Evolutionary conservation across 2,113 vertebrate genomes (phyloP).

Genomic region (Andinoacara biseriatus): DNA sequence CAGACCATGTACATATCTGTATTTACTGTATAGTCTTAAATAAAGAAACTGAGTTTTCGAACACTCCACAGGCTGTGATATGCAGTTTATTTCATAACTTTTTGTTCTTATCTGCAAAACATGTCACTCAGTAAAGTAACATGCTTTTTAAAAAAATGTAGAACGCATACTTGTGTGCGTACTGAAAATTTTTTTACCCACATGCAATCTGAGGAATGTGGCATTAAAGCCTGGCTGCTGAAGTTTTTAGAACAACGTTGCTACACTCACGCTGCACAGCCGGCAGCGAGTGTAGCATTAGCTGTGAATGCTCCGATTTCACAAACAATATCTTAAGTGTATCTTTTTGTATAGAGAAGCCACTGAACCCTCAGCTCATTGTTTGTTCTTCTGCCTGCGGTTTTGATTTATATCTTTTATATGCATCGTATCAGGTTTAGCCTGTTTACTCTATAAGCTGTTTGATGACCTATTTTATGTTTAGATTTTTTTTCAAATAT

Average conservation of each 20-base stretch:
- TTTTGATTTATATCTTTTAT: too few relatives aligned
- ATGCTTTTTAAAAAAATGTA: constrained; percentile 15
- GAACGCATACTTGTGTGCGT: constrained; percentile 31
- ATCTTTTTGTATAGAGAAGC: neutral
- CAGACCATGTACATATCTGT: constrained; percentile 72
- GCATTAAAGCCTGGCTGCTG: neutral
- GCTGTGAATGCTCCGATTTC: neutral
- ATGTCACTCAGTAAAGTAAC: neutral
- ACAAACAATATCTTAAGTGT: neutral
- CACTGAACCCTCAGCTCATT: neutral
- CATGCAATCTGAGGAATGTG: constrained; percentile 28
- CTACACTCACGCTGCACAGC: neutral
- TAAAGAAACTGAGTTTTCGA: constrained; percentile 40
- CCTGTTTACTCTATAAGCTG: too few relatives aligned
- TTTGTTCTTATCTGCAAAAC: neutral
- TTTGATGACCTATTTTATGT: too few relatives aligned
- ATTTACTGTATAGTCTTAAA: constrained; percentile 39
- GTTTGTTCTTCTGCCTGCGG: neutral
- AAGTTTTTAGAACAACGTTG: neutral
- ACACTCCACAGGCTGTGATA: too few relatives aligned
- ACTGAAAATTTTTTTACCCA: constrained; percentile 12
- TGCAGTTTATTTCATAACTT: neutral
- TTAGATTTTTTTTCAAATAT: too few relatives aligned
- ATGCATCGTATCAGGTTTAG: too few relatives aligned
- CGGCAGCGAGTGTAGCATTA: neutral